Base-by-base conservation (phyloP, 2,888 invertebrate genomes). In the Dione vanillae region DNA sequence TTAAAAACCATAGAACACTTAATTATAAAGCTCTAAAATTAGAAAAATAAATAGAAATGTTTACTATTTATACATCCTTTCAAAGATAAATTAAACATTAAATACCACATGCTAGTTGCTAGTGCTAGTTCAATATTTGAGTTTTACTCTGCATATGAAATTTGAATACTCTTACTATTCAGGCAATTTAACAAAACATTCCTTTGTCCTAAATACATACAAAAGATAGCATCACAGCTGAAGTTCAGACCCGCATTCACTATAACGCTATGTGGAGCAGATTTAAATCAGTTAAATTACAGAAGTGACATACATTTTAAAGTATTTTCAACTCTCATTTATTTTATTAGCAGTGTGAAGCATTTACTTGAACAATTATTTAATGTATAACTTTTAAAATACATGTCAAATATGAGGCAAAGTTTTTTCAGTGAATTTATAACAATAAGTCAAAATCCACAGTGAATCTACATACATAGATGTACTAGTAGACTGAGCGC, bases 231-330 rank as follows among this genome's bases (percentile, higher is more conserved):
- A 58, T 72, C 66, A 41, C 41, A 40, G 40, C 16, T 54, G 45
- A 59, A 66, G 43, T 62, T 67, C 69, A 45, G 52, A 35, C 72
- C 72, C 72, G 70, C 64, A 72, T 70, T 62, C 14, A 10, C 12
- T 12, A 58, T 40, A 66, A 58, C 58, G 35, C 37, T 40, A 70
- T 58, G 41, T 72, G 47, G 70, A 62, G 40, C 52, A 70, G 70
- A 72, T 72, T 51, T 59, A 64, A 12, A 72, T 70, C 72, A 52
- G 43, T 40, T 52, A 49, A 56, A 66, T 35, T 58, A 43, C 41
- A 16, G 11, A 49, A 16, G n/a, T 58, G 45, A 40, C 65, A 47
- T 41, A 65, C 27, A 20, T 65, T 65, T 45, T 45, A 45, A 61
- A 2, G 11, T 5, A 27, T 45, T 27, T 27, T 6, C 0, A 56